Evolutionary conservation across 2,888 invertebrate species (phyloP).

Genomic region (Esperia sulphurella): DNA sequence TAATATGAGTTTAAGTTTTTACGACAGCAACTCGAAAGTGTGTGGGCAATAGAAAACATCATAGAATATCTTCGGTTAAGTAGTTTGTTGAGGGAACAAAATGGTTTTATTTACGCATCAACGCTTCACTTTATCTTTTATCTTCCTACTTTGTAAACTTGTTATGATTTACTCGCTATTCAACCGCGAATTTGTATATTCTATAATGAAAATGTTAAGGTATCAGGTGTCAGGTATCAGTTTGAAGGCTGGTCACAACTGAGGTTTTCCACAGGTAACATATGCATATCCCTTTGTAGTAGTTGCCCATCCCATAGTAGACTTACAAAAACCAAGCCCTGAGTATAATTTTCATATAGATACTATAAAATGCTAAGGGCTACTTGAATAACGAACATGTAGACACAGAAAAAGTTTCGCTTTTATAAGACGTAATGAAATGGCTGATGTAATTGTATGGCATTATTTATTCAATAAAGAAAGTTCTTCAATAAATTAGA

Average conservation of each 20-base stretch:
- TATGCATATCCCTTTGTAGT: too few species aligned
- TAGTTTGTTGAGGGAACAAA: neutral
- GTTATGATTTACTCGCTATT: neutral
- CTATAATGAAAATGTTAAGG: too few species aligned
- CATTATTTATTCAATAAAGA: neutral
- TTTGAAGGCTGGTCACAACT: too few species aligned
- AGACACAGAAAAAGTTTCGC: neutral
- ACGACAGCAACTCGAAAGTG: conserved; percentile 16
- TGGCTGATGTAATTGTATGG: neutral
- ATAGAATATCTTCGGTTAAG: conserved; percentile 1
- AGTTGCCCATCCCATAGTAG: too few species aligned
- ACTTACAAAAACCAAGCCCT: too few species aligned
- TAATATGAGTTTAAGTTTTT: conserved; percentile 42
- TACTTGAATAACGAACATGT: neutral
- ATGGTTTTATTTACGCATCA: neutral
- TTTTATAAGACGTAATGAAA: neutral
- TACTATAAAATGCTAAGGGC: too few species aligned
- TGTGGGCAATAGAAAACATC: conserved; percentile 3
- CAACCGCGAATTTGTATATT: too few species aligned
- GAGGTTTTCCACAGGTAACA: too few species aligned
- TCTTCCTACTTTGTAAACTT: neutral
- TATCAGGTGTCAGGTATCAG: too few species aligned
- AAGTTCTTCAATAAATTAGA: neutral
- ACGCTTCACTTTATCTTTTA: neutral
- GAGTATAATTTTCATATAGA: too few species aligned